Evolutionary conservation across 92 coral and sea anemone species (phyloP).

Genomic region (Diadumene lineata): DNA sequence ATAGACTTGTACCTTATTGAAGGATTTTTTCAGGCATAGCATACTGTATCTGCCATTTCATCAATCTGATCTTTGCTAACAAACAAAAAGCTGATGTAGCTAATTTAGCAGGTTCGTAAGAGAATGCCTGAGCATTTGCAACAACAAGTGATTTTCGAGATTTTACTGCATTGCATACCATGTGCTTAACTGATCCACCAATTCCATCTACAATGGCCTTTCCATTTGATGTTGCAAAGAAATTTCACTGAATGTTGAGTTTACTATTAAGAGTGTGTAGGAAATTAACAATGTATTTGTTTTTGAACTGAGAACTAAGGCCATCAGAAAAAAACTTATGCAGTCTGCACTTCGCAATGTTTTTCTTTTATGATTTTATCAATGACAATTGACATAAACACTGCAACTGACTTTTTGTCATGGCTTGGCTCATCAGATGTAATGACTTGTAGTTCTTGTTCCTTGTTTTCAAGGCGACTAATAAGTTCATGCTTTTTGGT

Average conservation of each 20-base stretch:
- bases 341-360: conserved; percentile 44
- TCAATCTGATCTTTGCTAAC: conserved; percentile 44
- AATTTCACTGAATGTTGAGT: conserved; percentile 61
- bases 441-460: conserved; percentile 36
- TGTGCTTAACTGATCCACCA: conserved; percentile 67
- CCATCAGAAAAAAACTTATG: conserved; percentile 63
- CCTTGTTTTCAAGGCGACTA: no score
- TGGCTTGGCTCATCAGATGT: conserved; percentile 31
- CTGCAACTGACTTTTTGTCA: conserved; percentile 35
- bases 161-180: conserved; percentile 68
- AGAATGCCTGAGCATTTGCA: conserved; percentile 58
- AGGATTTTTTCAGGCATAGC: conserved; percentile 36
- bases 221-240: conserved; percentile 73
- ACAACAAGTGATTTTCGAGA: conserved; percentile 38
- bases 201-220: conserved; percentile 70
- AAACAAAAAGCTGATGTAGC: conserved; percentile 38
- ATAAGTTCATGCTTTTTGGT: no score
- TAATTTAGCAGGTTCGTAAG: conserved; percentile 40
- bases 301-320: conserved; percentile 70
- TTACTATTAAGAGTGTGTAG: conserved; percentile 42
- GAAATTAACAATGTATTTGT: conserved; percentile 57
- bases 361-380: conserved; percentile 41
- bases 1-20: conserved; percentile 30
- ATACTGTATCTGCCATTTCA: conserved; percentile 31
- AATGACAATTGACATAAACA: conserved; percentile 23